Evolutionary conservation across 2,888 invertebrate species (phyloP).

Genomic region (Elysia crispata): DNA sequence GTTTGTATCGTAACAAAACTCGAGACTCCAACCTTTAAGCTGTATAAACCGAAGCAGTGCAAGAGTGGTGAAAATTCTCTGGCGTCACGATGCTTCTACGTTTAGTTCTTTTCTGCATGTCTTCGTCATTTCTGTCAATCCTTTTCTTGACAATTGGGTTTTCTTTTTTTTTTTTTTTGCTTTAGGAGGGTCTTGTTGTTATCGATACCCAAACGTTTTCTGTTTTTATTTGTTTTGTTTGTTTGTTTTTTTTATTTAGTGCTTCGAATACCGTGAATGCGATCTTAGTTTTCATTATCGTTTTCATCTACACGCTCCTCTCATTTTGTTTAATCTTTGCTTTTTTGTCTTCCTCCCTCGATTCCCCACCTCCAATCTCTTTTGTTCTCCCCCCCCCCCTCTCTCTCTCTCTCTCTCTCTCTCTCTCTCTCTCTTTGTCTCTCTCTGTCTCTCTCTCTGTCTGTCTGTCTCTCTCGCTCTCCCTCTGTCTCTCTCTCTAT

Average conservation of each 20-base stretch:
- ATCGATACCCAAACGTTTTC: neutral
- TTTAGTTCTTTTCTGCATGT: no score
- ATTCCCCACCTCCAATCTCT: neutral
- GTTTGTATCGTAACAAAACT: no score
- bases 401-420: conserved; percentile 7
- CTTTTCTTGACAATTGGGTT: no score
- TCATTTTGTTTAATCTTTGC: neutral
- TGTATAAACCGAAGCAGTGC: no score
- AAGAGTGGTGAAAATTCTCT: no score
- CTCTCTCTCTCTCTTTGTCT: neutral
- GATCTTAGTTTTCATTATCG: no score
- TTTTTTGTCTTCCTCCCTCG: neutral
- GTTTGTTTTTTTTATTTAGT: neutral
- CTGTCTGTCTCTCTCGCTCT: neutral
- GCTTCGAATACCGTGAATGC: no score
- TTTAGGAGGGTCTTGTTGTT: neutral
- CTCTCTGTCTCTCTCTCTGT: neutral
- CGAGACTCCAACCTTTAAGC: no score
- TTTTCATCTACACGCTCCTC: no score
- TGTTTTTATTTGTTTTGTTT: neutral
- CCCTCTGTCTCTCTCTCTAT: neutral
- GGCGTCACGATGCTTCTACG: no score
- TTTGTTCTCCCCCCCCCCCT: conserved; percentile 15
- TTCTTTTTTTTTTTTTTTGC: no score
- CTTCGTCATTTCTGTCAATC: no score